Conservation (phyloP, 2,113 vertebrate species). For the Butorides virescens region DNA sequence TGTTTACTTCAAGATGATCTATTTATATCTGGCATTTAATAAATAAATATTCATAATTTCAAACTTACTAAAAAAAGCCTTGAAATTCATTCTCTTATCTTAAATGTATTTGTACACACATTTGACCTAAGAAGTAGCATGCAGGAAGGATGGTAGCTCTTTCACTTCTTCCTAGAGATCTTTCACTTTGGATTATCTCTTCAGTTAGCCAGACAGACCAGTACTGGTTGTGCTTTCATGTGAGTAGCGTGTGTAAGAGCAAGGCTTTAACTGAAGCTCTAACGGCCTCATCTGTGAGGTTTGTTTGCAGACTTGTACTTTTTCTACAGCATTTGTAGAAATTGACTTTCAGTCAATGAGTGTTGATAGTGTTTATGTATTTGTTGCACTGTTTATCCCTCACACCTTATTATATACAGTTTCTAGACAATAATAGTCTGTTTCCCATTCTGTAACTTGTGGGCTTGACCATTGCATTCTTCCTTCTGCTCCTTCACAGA, state of each 20-base stretch:
- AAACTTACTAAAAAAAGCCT: not conserved
- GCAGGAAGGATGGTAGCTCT: not conserved
- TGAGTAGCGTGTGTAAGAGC: rapidly evolving
- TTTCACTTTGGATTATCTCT: not conserved
- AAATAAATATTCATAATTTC: not conserved
- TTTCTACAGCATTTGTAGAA: not conserved
- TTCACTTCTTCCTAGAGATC: not conserved
- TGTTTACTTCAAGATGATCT: not conserved
- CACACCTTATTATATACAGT: not conserved
- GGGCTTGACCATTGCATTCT: not conserved
- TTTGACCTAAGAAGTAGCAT: not conserved
- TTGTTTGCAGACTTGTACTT: not conserved
- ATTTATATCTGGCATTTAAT: not conserved
- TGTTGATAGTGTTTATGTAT: not conserved
- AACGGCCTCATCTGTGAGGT: not conserved
- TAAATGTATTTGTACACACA: not conserved
- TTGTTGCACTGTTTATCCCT: not conserved
- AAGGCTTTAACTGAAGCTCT: not conserved
- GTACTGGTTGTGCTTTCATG: not conserved
- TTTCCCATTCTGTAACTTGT: not conserved
- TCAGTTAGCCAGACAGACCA: not conserved
- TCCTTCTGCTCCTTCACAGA: not conserved
- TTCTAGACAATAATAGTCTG: not conserved
- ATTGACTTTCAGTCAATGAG: not conserved
- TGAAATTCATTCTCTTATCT: not conserved